Percentiles rank a stretch among this genome's conserved stretches.
Conservation (phyloP, 1,140 invertebrate species). For the Lepidurus couesii region DNA sequence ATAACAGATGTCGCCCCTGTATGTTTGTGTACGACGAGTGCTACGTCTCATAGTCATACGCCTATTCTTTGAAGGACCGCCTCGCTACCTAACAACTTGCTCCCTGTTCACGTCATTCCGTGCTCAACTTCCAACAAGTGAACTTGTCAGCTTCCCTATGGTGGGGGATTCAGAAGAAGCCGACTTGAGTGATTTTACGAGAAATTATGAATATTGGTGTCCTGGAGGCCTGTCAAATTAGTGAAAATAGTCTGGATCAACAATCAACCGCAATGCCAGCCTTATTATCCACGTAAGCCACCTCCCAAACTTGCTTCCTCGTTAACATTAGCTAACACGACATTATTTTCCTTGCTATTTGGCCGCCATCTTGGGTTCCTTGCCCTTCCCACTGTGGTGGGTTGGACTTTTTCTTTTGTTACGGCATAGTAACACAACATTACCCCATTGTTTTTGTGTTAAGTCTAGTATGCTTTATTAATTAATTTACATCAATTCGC, state of each 20-base stretch:
- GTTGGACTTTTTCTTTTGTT: not conserved
- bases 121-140: conserved; percentile 2
- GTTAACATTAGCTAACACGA: not conserved
- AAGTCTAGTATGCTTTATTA: not conserved
- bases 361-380: conserved; percentile 16
- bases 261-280: conserved; percentile 33
- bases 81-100: not conserved
- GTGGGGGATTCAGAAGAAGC: conserved; percentile 29
- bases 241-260: conserved; percentile 28
- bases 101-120: not conserved
- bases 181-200: conserved; percentile 20
- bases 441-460: not conserved
- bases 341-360: not conserved
- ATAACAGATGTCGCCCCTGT: too few species aligned
- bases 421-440: conserved; percentile 1
- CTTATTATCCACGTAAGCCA: conserved; percentile 21
- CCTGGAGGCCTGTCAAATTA: conserved; percentile 29
- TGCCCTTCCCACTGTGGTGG: not conserved
- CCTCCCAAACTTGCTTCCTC: not conserved
- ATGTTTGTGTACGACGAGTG: too few species aligned
- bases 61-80: too few species aligned
- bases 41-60: too few species aligned
- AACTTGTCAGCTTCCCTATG: conserved; percentile 29
- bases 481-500: too few species aligned
- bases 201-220: conserved; percentile 33